These are phyloP conservation scores for Brachionus plicatilis DNA, from an alignment of 1,140 invertebrate species.

Conservation along the genomic window DNA sequence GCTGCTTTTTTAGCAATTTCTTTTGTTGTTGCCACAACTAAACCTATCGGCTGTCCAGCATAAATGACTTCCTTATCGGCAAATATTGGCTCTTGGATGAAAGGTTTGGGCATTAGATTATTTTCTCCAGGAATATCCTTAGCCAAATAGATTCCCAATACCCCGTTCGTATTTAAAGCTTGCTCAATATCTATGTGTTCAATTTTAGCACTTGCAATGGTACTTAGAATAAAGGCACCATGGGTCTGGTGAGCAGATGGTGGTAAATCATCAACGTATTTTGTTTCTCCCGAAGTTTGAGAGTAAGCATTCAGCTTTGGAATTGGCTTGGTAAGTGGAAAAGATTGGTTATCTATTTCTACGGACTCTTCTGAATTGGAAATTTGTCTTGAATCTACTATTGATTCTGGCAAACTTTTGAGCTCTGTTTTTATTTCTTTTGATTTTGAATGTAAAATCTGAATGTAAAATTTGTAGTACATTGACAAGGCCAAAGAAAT, in stretches of 20 bases:
- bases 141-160: slow-evolving; percentile 47
- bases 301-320: slow-evolving; percentile 30
- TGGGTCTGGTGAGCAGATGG: not conserved
- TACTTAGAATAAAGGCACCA: slow-evolving; percentile 40
- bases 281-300: slow-evolving; percentile 19
- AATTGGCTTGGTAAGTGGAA: slow-evolving; percentile 19
- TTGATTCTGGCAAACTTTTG: not conserved
- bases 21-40: slow-evolving; percentile 64
- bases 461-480: not conserved
- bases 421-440: not conserved
- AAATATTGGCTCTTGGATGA: slow-evolving; percentile 1
- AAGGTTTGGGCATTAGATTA: slow-evolving; percentile 41
- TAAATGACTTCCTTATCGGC: slow-evolving; percentile 45
- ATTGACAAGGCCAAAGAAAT: no score
- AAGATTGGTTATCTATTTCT: not conserved
- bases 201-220: slow-evolving; percentile 51
- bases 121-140: slow-evolving; percentile 52
- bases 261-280: slow-evolving; percentile 30
- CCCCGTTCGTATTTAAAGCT: slow-evolving; percentile 44
- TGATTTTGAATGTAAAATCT: not conserved
- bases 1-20: slow-evolving; percentile 63
- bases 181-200: slow-evolving; percentile 43
- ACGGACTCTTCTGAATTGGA: not conserved
- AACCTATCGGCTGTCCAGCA: slow-evolving; percentile 66
- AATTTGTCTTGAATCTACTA: not conserved